Conservation (phyloP, 2,113 vertebrate species). For the Nycticryphes semicollaris region DNA sequence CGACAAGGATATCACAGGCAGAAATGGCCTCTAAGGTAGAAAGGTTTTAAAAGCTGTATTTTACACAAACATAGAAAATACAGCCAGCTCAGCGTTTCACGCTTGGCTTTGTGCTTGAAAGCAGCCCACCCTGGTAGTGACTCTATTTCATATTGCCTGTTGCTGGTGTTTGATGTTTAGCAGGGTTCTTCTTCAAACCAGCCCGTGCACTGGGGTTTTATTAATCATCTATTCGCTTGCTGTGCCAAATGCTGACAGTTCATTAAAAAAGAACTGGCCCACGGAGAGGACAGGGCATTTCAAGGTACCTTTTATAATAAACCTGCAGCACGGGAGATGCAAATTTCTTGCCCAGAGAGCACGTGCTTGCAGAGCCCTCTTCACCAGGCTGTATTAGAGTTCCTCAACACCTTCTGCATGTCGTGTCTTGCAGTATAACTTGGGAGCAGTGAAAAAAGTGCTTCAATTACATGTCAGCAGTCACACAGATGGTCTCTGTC, state of each 20-base stretch:
- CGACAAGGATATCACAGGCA: neutral
- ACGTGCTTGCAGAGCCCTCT: neutral
- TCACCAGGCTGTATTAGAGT: neutral
- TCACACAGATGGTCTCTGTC: conserved; percentile 43
- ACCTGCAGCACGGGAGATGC: neutral
- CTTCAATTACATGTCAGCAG: neutral
- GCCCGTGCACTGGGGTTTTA: neutral
- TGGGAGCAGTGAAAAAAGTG: neutral
- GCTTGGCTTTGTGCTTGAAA: neutral
- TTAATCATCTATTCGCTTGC: neutral
- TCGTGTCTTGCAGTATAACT: neutral
- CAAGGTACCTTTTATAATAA: neutral
- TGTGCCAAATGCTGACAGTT: neutral
- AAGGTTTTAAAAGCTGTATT: neutral
- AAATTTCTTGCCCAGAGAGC: neutral
- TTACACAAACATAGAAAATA: neutral
- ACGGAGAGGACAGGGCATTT: neutral
- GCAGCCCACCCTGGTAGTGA: neutral
- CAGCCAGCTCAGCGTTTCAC: neutral
- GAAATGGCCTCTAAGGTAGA: neutral
- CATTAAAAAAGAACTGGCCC: neutral
- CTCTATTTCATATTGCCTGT: neutral
- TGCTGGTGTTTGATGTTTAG: neutral
- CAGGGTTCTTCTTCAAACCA: neutral
- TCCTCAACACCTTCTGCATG: neutral